Base-by-base conservation (phyloP, 2,797 vertebrate species). In the Liasis olivaceus region DNA sequence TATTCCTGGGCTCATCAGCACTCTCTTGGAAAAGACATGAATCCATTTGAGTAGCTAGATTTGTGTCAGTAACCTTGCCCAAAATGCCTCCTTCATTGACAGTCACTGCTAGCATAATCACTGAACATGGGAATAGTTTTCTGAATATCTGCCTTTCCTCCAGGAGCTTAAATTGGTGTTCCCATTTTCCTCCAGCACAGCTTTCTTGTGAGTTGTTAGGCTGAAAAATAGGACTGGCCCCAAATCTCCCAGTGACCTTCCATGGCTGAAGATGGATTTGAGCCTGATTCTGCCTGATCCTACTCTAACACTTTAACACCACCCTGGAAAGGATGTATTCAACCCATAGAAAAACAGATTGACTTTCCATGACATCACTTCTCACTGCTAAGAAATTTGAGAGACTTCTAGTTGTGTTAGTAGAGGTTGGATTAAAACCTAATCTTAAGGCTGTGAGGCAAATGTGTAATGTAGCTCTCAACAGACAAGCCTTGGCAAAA, bases 401-500 rank as follows among this genome's bases (percentile, higher is more conserved):
- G 96, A 95, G 91, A 93, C 95, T 96, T 96, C 96, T 94, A 94
- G 95, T 97, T 94, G 95, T 92, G 96, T 96, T 94, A 95, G 88
- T 94, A 94, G 95, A 96, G 94, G 85, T 93, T 95, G 93, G 85
- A 14, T 94, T 97, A 94, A 97, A 97, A 97, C 94, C 95, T 93
- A 94, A 95, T 94, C 96, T 95, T 92, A 94, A 95, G 97, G 95
- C 95, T 87, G 58, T 94, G 89, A 96, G 97, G 95, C 96, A 96
- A 93, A 91, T 94, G 93, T 94, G 92, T 96, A 95, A 92, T 89
- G 91, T 96, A 96, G 95, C 95, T 96, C 96, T 96, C 96, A 96
- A 92, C 94, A 96, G 96, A 94, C 92, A 94, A 93, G 96, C 85
- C 91, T 93, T 97, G 96, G 96, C 97, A 97, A 95, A 96, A 95